These are phyloP conservation scores for Sisor rabdophorus DNA, from an alignment of 2,113 vertebrate genomes.

Conservation along the genomic window DNA sequence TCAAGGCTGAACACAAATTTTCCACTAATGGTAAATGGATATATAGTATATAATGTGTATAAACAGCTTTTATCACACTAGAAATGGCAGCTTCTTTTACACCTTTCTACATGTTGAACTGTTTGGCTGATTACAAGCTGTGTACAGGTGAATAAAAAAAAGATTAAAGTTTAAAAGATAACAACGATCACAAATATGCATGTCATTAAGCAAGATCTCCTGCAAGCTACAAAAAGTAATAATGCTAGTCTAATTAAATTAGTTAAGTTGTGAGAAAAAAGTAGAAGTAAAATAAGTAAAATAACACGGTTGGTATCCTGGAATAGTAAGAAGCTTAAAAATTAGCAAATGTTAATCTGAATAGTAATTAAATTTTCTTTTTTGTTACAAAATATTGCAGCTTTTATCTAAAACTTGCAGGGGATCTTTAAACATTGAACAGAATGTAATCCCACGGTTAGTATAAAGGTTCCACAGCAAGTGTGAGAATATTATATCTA, in stretches of 20 bases:
- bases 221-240: slow-evolving; percentile 32
- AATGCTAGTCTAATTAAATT: not conserved
- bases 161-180: not conserved
- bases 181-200: slow-evolving; percentile 25
- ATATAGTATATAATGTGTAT: not conserved
- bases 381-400: slow-evolving; percentile 4
- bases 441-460: slow-evolving; percentile 46
- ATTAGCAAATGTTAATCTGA: too few species aligned
- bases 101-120: not conserved
- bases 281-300: not conserved
- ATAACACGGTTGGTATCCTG: not conserved
- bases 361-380: too few species aligned
- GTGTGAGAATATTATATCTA: slow-evolving; percentile 43
- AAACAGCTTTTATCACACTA: not conserved
- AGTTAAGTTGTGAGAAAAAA: not conserved
- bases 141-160: not conserved
- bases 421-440: slow-evolving; percentile 26
- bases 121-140: not conserved
- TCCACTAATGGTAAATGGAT: slow-evolving; percentile 25
- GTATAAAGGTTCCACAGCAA: slow-evolving; percentile 41
- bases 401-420: slow-evolving; percentile 37
- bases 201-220: slow-evolving; percentile 23
- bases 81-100: not conserved
- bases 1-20: slow-evolving; percentile 40
- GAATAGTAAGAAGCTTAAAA: not conserved